These are phyloP conservation scores for Lasius fuliginosus DNA, from an alignment of 2,888 invertebrate genomes.

Conservation along the genomic window DNA sequence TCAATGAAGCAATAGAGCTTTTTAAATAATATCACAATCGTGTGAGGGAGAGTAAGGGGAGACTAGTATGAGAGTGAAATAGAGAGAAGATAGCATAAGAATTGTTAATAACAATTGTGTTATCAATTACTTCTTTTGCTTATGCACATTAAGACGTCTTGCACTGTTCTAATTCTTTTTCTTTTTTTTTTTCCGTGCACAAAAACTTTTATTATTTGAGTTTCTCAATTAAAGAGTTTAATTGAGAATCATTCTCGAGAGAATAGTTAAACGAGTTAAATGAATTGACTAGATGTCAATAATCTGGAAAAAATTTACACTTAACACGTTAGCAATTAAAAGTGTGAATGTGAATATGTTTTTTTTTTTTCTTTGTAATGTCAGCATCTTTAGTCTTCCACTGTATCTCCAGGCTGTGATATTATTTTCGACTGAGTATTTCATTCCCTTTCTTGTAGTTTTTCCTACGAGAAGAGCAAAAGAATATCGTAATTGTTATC, in stretches of 20 bases:
- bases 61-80: conserved; percentile 52
- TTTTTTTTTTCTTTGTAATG: conserved; percentile 5
- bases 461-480: conserved; percentile 30
- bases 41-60: conserved; percentile 64
- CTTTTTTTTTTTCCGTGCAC: neutral
- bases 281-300: neutral
- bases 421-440: conserved; percentile 71
- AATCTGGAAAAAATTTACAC: conserved; percentile 3
- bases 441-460: conserved; percentile 63
- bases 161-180: neutral
- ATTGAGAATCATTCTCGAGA: conserved; percentile 12
- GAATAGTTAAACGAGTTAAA: neutral
- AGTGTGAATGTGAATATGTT: too few species aligned
- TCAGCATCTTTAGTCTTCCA: conserved; percentile 69
- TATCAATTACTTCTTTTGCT: conserved; percentile 28
- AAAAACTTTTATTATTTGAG: neutral
- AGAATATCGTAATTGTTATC: conserved; percentile 21
- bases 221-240: neutral
- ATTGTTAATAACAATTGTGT: conserved; percentile 27
- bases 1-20: conserved; percentile 61
- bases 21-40: conserved; percentile 74
- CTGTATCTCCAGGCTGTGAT: conserved; percentile 74
- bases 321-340: neutral
- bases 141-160: neutral
- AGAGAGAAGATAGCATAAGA: neutral